phyloP scores from a whole-genome alignment of 2,888 invertebrate genomes.

The Nymphalis polychloros region DNA sequence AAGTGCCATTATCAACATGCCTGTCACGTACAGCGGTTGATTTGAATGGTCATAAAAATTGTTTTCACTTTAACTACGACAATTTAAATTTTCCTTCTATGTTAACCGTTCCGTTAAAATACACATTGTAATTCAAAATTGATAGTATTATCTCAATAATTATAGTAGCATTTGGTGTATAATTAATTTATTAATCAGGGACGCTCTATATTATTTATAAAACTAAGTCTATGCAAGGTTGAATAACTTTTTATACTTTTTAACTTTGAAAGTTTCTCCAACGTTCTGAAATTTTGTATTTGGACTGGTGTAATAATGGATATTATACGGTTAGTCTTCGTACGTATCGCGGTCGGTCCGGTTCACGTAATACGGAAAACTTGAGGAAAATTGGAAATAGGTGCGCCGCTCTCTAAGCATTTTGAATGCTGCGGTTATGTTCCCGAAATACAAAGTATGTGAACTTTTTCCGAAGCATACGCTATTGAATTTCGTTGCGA shows the following conservation, averaged over 20 bases:
- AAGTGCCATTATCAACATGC: constrained; percentile 48
- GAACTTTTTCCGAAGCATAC: constrained; percentile 18
- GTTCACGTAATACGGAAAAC: constrained; percentile 27
- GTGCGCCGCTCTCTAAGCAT: constrained; percentile 28
- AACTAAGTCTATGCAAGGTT: too few species aligned
- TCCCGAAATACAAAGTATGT: constrained; percentile 29
- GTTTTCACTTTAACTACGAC: constrained; percentile 35
- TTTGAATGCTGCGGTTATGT: constrained; percentile 30
- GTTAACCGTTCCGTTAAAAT: neutral
- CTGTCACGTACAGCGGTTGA: constrained; percentile 47
- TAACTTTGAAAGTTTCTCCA: constrained; percentile 1
- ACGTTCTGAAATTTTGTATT: constrained; percentile 18
- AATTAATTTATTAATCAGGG: too few species aligned
- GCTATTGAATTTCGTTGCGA: constrained; percentile 21
- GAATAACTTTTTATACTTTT: neutral
- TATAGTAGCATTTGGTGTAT: too few species aligned
- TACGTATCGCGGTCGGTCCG: constrained; percentile 24
- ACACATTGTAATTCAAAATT: too few species aligned
- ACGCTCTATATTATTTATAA: too few species aligned
- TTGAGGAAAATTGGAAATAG: constrained; percentile 35
- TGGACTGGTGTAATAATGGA: constrained; percentile 19
- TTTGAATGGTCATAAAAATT: constrained; percentile 42
- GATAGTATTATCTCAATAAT: too few species aligned
- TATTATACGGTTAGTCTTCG: constrained; percentile 24
- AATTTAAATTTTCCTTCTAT: constrained; percentile 29